These are phyloP conservation scores for Melolontha melolontha DNA, from an alignment of 2,888 invertebrate genomes.

Conservation along the genomic window DNA sequence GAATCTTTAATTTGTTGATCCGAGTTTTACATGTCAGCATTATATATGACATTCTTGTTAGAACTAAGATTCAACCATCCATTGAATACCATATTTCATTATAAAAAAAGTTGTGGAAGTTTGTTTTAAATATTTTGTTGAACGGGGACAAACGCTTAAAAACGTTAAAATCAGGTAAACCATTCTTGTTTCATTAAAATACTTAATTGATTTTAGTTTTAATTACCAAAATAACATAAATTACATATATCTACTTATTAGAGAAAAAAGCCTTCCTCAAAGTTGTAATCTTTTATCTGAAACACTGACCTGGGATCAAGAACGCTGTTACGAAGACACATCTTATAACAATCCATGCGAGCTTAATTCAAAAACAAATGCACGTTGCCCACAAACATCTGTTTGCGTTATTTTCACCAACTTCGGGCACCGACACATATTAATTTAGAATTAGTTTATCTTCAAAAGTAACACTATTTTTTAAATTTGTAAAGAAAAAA, in stretches of 20 bases:
- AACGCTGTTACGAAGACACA: constrained; percentile 33
- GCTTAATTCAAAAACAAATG: constrained; percentile 21
- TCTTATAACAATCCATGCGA: constrained; percentile 26
- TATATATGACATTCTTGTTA: too few species aligned
- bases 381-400: constrained; percentile 26
- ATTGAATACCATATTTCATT: too few species aligned
- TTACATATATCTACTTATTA: background rate
- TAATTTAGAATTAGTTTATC: constrained; percentile 15
- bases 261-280: background rate
- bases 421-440: constrained; percentile 22
- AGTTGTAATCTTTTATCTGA: constrained; percentile 14
- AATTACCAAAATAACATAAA: too few species aligned
- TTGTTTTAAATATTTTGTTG: too few species aligned
- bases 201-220: too few species aligned
- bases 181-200: too few species aligned
- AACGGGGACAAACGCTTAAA: too few species aligned
- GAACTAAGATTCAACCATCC: too few species aligned
- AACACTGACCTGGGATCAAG: constrained; percentile 34
- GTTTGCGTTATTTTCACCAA: constrained; percentile 22
- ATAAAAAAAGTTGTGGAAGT: too few species aligned
- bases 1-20: too few species aligned
- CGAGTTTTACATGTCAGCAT: too few species aligned
- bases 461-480: constrained; percentile 7
- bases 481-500: constrained; percentile 6
- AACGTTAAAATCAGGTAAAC: too few species aligned